Evolutionary conservation across 2,113 vertebrate species (phyloP).

Genomic region (Erinaceus europaeus): DNA sequence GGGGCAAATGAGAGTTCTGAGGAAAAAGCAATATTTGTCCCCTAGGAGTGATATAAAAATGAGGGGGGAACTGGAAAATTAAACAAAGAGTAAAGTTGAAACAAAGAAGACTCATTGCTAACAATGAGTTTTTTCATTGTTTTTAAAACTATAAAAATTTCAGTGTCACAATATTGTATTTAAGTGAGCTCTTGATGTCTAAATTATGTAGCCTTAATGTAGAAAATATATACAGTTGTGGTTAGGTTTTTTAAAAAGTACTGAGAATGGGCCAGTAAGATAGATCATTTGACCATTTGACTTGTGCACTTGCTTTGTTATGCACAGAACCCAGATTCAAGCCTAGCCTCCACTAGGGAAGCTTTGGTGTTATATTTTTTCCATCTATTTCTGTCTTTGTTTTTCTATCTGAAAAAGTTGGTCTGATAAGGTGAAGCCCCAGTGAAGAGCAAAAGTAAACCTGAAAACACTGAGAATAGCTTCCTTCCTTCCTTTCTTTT

Average conservation of each 20-base stretch:
- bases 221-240: not conserved
- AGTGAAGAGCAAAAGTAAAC: too few species aligned
- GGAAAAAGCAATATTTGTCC: not conserved
- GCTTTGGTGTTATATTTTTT: too few species aligned
- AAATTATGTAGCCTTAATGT: not conserved
- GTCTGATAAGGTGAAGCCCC: too few species aligned
- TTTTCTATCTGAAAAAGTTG: too few species aligned
- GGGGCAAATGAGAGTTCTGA: not conserved
- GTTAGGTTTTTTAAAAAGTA: slow-evolving; percentile 23
- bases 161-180: not conserved
- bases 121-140: not conserved
- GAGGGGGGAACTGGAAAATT: not conserved
- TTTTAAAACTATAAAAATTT: not conserved
- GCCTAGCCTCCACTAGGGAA: too few species aligned
- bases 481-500: too few species aligned
- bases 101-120: not conserved
- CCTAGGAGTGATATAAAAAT: not conserved
- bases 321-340: too few species aligned
- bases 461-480: too few species aligned
- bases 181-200: not conserved
- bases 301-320: too few species aligned
- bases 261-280: not conserved
- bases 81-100: not conserved
- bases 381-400: too few species aligned
- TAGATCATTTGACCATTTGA: too few species aligned